Evolutionary conservation across 2,113 vertebrate species (phyloP).

Genomic region (Lichenostomus cassidix): DNA sequence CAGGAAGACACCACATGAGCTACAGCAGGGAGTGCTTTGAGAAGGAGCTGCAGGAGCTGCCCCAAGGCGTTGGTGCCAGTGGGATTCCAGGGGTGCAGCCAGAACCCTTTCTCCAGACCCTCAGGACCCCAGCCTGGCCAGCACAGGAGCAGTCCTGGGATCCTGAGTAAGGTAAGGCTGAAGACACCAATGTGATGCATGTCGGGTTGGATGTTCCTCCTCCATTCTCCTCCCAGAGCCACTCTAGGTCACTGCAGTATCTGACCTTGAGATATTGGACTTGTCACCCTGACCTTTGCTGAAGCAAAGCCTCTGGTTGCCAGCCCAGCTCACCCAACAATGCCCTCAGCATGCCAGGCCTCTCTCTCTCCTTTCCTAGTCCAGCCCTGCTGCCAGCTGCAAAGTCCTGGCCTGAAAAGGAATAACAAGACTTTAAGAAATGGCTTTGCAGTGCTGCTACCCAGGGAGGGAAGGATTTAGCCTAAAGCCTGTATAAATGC

Average conservation of each 20-base stretch:
- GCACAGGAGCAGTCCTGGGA: background rate
- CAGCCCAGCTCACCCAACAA: background rate
- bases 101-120: background rate
- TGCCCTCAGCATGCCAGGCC: background rate
- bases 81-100: fast-evolving
- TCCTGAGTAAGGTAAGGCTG: background rate
- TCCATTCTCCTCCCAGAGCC: background rate
- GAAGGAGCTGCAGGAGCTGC: background rate
- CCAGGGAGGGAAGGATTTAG: conserved; percentile 10
- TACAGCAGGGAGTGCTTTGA: background rate
- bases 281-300: background rate
- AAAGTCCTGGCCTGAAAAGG: conserved; percentile 1
- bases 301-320: background rate
- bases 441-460: background rate
- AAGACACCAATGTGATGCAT: background rate
- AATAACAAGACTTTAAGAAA: conserved; percentile 16
- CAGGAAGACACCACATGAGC: fast-evolving
- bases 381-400: background rate
- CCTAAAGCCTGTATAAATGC: conserved; percentile 38
- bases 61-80: background rate
- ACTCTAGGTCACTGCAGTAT: fast-evolving
- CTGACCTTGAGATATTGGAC: background rate
- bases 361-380: background rate
- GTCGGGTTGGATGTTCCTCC: background rate
- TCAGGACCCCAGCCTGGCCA: background rate